A percentile compares a stretch with the other conserved stretches of the same genome.
Conservation (phyloP, 2,888 invertebrate species). For the Lithophane semibrunnea region DNA sequence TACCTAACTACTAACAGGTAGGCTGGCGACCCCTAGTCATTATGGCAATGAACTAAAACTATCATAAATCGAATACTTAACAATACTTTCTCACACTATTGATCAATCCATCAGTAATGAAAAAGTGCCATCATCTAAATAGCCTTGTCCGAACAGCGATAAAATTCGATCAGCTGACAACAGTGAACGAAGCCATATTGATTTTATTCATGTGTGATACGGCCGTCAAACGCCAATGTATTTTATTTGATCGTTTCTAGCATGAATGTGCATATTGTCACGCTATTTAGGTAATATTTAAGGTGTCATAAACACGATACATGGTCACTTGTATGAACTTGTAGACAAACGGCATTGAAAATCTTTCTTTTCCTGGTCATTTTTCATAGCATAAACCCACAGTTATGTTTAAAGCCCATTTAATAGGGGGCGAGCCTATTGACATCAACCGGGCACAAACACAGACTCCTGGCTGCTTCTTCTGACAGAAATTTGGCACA, state of each 20-base stretch:
- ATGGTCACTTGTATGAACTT: conserved; percentile 15
- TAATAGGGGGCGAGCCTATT: no score
- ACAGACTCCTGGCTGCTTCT: no score
- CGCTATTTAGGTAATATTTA: conserved; percentile 29
- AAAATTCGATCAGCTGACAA: conserved; percentile 29
- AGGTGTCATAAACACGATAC: conserved; percentile 25
- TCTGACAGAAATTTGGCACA: no score
- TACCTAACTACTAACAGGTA: no score
- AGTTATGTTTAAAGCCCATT: no score
- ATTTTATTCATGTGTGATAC: conserved; percentile 47
- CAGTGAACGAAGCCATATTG: conserved; percentile 30
- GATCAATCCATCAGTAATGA: neutral
- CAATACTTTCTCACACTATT: neutral
- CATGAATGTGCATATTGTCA: conserved; percentile 35
- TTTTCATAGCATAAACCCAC: neutral
- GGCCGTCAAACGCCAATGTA: conserved; percentile 46
- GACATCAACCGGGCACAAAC: no score
- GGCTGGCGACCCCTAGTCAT: neutral
- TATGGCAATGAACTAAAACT: neutral
- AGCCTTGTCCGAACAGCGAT: neutral
- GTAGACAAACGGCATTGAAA: neutral
- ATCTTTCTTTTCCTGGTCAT: neutral
- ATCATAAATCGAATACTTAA: neutral
- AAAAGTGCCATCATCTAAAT: neutral
- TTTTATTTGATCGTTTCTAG: conserved; percentile 18